Evolutionary conservation across 1,140 invertebrate species (phyloP).

Genomic region (Heterodera schachtii): DNA sequence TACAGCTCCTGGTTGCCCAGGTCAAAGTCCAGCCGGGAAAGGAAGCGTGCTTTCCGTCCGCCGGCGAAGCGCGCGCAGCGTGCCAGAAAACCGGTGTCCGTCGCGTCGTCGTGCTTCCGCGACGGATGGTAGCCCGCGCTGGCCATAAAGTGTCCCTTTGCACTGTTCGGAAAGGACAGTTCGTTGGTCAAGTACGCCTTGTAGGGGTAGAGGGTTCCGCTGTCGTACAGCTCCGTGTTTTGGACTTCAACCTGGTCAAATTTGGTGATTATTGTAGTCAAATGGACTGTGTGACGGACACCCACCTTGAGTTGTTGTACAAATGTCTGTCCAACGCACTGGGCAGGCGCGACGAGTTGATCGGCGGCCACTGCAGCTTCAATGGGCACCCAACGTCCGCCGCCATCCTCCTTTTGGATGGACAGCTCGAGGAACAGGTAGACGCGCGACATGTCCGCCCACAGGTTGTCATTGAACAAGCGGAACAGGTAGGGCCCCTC

Average conservation of each 20-base stretch:
- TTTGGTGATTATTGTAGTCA: too few relatives aligned
- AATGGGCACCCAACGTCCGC: conserved; percentile 9
- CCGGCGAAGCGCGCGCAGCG: conserved; percentile 8
- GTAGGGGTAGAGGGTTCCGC: conserved; percentile 33
- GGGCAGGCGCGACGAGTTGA: conserved; percentile 18
- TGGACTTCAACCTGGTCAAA: too few relatives aligned
- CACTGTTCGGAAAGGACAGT: conserved; percentile 24
- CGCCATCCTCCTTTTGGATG: conserved; percentile 13
- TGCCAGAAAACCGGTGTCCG: conserved; percentile 22
- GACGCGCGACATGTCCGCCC: conserved; percentile 29
- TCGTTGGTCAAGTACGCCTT: conserved; percentile 33
- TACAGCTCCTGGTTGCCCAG: conserved; percentile 37
- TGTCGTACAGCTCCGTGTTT: conserved; percentile 37
- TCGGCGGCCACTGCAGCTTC: conserved; percentile 3
- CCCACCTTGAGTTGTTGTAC: conserved; percentile 40
- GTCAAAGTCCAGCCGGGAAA: conserved; percentile 43
- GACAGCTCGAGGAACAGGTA: conserved; percentile 33
- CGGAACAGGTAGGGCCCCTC: conserved; percentile 26
- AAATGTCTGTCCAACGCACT: conserved; percentile 43
- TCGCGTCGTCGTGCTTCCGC: conserved; percentile 6
- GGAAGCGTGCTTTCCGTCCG: conserved; percentile 22
- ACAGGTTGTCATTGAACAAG: conserved; percentile 35
- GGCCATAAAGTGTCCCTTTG: conserved; percentile 26
- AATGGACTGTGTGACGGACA: neutral
- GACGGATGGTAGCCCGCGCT: conserved; percentile 37